Evolutionary conservation across 1,140 invertebrate species (phyloP).

Genomic region (Patella vulgata): DNA sequence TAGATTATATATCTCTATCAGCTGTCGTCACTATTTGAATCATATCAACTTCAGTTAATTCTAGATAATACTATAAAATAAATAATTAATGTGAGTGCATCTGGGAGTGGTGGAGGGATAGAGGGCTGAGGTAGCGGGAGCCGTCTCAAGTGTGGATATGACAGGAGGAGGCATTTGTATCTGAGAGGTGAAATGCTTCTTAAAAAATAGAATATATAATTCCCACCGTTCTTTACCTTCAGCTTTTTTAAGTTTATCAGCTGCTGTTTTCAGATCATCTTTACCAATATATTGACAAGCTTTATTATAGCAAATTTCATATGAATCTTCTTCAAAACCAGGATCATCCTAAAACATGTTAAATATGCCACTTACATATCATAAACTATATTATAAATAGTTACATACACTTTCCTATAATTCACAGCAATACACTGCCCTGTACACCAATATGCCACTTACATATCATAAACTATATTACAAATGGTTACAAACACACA

Average conservation of each 20-base stretch:
- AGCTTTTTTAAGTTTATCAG: slow-evolving; percentile 82
- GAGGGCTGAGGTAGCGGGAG: neutral
- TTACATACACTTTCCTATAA: too few species aligned
- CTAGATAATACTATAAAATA: too few species aligned
- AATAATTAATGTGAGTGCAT: too few species aligned
- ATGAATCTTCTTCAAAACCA: slow-evolving; percentile 74
- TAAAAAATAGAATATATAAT: neutral
- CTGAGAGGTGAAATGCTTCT: neutral
- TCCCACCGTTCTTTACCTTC: too few species aligned
- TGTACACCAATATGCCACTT: too few species aligned
- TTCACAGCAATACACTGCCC: neutral
- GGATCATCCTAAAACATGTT: slow-evolving; percentile 67
- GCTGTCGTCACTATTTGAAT: too few species aligned
- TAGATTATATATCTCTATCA: too few species aligned
- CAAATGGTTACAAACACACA: too few species aligned
- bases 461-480: neutral
- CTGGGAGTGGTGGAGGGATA: neutral
- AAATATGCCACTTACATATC: neutral
- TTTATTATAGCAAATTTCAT: slow-evolving; percentile 91
- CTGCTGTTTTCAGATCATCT: slow-evolving; percentile 79
- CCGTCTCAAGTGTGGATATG: neutral
- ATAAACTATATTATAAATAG: neutral
- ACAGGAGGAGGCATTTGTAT: neutral
- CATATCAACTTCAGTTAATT: too few species aligned
- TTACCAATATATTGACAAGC: slow-evolving; percentile 82